Percentiles rank a stretch among this genome's conserved stretches.
These are phyloP conservation scores for Scomber japonicus DNA, from an alignment of 2,113 vertebrate genomes.

Conservation along the genomic window DNA sequence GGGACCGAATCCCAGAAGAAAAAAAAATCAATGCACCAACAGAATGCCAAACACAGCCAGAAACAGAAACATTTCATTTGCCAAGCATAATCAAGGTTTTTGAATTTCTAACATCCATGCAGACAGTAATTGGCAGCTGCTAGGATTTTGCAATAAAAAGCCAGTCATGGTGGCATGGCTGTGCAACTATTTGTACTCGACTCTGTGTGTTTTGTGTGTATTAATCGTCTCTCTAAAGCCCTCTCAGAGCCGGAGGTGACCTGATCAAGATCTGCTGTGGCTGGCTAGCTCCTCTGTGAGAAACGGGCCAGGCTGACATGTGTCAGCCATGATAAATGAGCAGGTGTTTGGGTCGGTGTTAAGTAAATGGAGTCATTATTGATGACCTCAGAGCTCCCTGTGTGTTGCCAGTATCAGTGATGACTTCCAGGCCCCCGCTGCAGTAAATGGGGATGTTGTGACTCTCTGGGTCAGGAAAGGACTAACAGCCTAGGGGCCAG, in stretches of 20 bases:
- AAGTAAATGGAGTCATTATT: constrained; percentile 81
- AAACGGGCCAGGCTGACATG: constrained; percentile 68
- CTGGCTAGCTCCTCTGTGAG: constrained; percentile 61
- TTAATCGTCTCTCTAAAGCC: constrained; percentile 39
- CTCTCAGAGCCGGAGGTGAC: constrained; percentile 63
- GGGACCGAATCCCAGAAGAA: not conserved
- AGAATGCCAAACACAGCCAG: not conserved
- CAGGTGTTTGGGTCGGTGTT: constrained; percentile 78
- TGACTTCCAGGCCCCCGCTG: constrained; percentile 67
- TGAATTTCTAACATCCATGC: not conserved
- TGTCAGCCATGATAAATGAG: constrained; percentile 75
- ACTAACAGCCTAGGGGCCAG: constrained; percentile 51
- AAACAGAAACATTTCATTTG: not conserved
- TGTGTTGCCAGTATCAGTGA: constrained; percentile 70
- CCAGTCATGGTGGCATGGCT: not conserved
- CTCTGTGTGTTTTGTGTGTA: constrained; percentile 29
- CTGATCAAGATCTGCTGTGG: constrained; percentile 60
- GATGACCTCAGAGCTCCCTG: constrained; percentile 71
- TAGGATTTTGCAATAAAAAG: constrained; percentile 21
- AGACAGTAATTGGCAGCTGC: not conserved
- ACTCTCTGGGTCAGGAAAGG: constrained; percentile 58
- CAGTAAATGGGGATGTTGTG: constrained; percentile 66
- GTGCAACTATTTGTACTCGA: constrained; percentile 36
- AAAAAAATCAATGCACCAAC: not conserved
- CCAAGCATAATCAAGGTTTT: not conserved